Conservation (phyloP, 2,888 invertebrate genomes). For the Eristalinus sepulchralis region DNA sequence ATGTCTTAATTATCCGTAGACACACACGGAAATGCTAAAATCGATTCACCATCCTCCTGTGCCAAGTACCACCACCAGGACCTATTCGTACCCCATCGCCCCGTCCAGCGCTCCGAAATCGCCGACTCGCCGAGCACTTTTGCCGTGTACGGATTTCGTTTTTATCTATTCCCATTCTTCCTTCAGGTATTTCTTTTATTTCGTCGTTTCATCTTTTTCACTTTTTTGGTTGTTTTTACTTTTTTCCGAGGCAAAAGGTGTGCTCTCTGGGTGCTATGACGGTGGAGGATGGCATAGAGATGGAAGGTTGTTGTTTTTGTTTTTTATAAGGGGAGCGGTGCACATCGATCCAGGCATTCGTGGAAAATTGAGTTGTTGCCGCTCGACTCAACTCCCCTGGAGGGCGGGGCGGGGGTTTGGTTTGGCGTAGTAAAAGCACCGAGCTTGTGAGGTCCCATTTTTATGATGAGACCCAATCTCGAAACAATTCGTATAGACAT, state of each 20-base stretch:
- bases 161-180: constrained; percentile 44
- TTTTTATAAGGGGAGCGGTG: constrained; percentile 19
- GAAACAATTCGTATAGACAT: not conserved
- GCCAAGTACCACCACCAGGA: constrained; percentile 8
- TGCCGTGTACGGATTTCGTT: constrained; percentile 19
- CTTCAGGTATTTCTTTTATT: constrained; percentile 21
- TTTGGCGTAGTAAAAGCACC: constrained; percentile 49
- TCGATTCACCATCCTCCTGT: constrained; percentile 36
- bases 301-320: constrained; percentile 2
- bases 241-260: constrained; percentile 56
- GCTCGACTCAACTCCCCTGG: not conserved
- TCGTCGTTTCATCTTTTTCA: not conserved
- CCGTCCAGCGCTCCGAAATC: too few relatives aligned
- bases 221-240: constrained; percentile 9
- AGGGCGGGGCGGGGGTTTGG: not conserved
- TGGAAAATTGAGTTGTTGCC: constrained; percentile 66
- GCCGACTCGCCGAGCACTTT: not conserved
- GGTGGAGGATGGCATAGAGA: constrained; percentile 32
- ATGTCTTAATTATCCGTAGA: constrained; percentile 70
- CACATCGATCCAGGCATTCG: constrained; percentile 45
- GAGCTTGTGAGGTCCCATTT: constrained; percentile 67
- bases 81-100: constrained; percentile 9
- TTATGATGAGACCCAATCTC: constrained; percentile 67
- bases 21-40: constrained; percentile 74
- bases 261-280: constrained; percentile 21